Conservation (phyloP, 53 echinoderm and acorn worm genomes). For the Patiria pectinifera region DNA sequence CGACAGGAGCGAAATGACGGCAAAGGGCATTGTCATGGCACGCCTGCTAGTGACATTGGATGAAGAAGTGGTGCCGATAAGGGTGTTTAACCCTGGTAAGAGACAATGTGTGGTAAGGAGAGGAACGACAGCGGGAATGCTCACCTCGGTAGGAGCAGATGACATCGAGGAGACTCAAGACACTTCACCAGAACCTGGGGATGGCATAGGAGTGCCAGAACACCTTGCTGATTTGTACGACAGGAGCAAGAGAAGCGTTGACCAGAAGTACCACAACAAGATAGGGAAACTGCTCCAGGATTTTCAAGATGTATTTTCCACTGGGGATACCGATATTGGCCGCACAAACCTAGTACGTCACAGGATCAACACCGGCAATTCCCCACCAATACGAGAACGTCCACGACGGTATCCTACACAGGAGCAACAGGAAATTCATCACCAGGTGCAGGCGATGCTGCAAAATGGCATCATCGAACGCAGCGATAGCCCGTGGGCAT, state of each 20-base stretch:
- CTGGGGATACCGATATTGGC: background rate
- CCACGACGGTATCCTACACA: slow-evolving; percentile 34
- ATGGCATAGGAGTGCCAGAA: background rate
- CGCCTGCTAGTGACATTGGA: background rate
- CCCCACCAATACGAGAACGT: slow-evolving; percentile 21
- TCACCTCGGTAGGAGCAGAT: slow-evolving; percentile 51
- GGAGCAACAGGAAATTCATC: slow-evolving; percentile 55
- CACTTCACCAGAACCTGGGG: no score
- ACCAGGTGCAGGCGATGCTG: slow-evolving; percentile 40
- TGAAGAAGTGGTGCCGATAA: slow-evolving; percentile 15
- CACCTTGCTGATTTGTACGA: slow-evolving; percentile 44
- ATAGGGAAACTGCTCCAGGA: background rate
- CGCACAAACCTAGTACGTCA: background rate
- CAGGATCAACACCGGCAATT: background rate
- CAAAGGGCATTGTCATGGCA: slow-evolving; percentile 53
- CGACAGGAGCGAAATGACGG: slow-evolving; percentile 41
- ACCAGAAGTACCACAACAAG: slow-evolving; percentile 8
- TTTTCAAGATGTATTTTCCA: slow-evolving; percentile 5
- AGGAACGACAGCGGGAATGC: slow-evolving; percentile 39
- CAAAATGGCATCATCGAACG: slow-evolving; percentile 33
- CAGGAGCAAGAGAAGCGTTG: background rate
- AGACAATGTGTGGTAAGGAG: background rate
- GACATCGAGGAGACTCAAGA: slow-evolving; percentile 6
- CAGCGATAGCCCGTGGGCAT: background rate
- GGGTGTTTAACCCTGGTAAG: slow-evolving; percentile 54